Conservation (phyloP, 1,140 invertebrate genomes). For the Sweltsa coloradensis region DNA sequence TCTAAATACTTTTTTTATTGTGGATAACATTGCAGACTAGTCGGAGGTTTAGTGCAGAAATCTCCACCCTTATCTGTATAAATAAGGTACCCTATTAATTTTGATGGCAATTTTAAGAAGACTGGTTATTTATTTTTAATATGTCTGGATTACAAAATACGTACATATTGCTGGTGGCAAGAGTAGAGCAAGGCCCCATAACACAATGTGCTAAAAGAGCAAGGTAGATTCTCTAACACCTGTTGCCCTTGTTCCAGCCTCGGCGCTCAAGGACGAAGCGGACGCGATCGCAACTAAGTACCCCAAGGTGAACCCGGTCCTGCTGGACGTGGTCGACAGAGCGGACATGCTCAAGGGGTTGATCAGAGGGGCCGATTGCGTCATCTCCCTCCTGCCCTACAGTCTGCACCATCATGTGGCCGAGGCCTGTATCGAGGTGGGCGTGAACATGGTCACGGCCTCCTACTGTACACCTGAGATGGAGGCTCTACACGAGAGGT, state of each 20-base stretch:
- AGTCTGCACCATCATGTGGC: constrained; percentile 76
- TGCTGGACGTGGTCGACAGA: constrained; percentile 67
- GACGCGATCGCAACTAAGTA: constrained; percentile 67
- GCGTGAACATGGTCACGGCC: constrained; percentile 90
- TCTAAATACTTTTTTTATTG: no score
- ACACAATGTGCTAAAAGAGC: no score
- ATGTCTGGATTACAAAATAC: no score
- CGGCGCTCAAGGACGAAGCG: constrained; percentile 77
- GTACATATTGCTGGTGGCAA: no score
- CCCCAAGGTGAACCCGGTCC: constrained; percentile 64
- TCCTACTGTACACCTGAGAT: constrained; percentile 86
- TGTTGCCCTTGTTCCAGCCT: constrained; percentile 42
- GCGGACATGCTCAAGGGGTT: constrained; percentile 57
- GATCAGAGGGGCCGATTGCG: constrained; percentile 62
- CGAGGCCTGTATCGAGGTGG: constrained; percentile 70
- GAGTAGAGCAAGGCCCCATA: no score
- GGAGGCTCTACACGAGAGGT: constrained; percentile 64
- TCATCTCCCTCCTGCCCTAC: constrained; percentile 89
- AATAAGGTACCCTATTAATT: no score
- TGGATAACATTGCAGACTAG: no score
- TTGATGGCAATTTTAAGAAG: no score
- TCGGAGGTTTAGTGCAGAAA: no score
- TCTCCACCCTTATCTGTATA: no score
- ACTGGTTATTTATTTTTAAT: no score
- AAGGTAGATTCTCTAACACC: no score